Evolutionary conservation across 1,140 invertebrate species (phyloP), one percentile per base, ranked within the genome.

Genomic region (Nephila pilipes): DNA sequence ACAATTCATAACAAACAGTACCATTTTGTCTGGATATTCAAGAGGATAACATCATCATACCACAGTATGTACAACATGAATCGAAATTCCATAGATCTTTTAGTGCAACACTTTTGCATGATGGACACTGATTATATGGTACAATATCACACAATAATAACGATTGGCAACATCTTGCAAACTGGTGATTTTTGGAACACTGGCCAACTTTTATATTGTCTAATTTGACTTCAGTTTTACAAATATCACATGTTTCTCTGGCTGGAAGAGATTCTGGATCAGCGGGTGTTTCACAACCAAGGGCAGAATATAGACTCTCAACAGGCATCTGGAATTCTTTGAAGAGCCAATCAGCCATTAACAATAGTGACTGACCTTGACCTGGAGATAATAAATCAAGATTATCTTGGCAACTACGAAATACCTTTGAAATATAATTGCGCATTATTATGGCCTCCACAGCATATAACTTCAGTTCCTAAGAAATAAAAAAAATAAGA

Each of bases 291-390:
- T 92, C 91, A 79, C 63, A 79, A 58, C 91, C 91, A 16, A 93
- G 32, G 16, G 92, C 92, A 12, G 29, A 46, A 32, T 89, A 89
- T 4, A 93, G 75, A 12, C 69, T 55, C 5, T 89, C 87, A 2
- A 93, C 36, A 5, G 85, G 32, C n/a, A 55, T 89, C 14, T 89
- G 20, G 25, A 88, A 93, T 54, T 69, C 36, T 57, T 81, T 89
- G 36, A 81, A 65, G 4, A 93, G 57, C 75, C 87, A 93, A 55
- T 93, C 92, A 32, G 85, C 92, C 92, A 93, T 93, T 14, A 93
- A 1, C 14, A 93, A 38, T 6, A 93, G n/a, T 22, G 92, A 93
- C 29, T 89, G 92, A 2, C 32, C 75, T 89, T 93, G 92, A 36
- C 55, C 92, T 18, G 87, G 85, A 29, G 92, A 88, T n/a, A 93